These are phyloP conservation scores for Cheiracanthium punctorium DNA, from an alignment of 2,888 invertebrate species.

Conservation along the genomic window DNA sequence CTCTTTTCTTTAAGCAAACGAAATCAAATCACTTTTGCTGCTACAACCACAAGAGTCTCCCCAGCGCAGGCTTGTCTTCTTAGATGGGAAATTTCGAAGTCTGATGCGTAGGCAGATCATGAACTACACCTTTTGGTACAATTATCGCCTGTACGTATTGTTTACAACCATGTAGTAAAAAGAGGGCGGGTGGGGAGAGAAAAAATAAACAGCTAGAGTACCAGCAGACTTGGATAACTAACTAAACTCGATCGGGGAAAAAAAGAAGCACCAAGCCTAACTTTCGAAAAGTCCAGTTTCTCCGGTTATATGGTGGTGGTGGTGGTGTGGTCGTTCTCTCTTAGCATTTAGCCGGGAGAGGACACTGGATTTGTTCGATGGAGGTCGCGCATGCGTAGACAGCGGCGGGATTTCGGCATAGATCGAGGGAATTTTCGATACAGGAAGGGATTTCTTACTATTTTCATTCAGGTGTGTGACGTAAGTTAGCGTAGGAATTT, in stretches of 20 bases:
- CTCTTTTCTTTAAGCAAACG: not conserved
- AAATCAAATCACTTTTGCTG: not conserved
- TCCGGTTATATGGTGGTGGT: too few relatives aligned
- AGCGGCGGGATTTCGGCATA: conserved; percentile 27
- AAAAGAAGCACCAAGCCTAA: not conserved
- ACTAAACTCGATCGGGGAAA: too few relatives aligned
- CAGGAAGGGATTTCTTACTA: not conserved
- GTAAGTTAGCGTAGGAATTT: not conserved
- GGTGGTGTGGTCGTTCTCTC: conserved; percentile 26
- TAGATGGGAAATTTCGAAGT: conserved; percentile 96
- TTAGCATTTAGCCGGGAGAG: conserved; percentile 23
- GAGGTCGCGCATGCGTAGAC: conserved; percentile 64
- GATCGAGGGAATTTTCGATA: conserved; percentile 32
- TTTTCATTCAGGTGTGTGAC: not conserved
- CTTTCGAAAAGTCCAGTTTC: conserved; percentile 14
- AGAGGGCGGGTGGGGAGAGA: not conserved
- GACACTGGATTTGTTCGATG: conserved; percentile 47
- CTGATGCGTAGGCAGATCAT: conserved; percentile 97
- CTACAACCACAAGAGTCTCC: conserved; percentile 88
- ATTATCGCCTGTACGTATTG: not conserved
- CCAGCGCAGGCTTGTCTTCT: conserved; percentile 97
- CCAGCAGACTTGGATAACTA: too few relatives aligned
- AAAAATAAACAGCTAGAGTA: not conserved
- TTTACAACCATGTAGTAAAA: not conserved
- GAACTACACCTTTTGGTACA: conserved; percentile 78